These are phyloP conservation scores for Geococcyx californianus DNA, from an alignment of 2,113 vertebrate species.

Conservation along the genomic window DNA sequence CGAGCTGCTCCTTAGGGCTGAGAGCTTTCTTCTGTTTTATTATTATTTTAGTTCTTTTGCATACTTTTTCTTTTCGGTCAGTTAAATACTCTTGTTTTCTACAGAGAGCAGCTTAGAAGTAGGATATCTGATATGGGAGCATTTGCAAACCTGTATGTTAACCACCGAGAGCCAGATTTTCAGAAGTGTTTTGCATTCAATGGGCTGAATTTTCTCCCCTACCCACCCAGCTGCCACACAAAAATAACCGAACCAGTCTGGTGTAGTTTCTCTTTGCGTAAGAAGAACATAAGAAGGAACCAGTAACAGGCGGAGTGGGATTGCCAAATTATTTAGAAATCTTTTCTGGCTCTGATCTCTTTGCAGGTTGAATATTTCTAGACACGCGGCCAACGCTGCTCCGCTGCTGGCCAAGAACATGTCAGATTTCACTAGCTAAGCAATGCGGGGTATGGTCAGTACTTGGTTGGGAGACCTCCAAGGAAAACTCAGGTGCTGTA, in stretches of 20 bases:
- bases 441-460: conserved; percentile 16
- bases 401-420: conserved; percentile 37
- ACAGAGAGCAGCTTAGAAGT: not conserved
- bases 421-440: conserved; percentile 64
- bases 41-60: conserved; percentile 2
- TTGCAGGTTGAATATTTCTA: conserved; percentile 48
- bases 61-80: not conserved
- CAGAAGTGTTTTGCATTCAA: not conserved
- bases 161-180: not conserved
- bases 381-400: not conserved
- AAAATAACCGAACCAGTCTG: not conserved
- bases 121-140: not conserved
- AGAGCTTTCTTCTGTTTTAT: not conserved
- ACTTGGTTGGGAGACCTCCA: conserved; percentile 43
- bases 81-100: not conserved
- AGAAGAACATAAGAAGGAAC: not conserved
- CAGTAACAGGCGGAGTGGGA: not conserved
- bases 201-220: not conserved
- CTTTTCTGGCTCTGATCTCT: conserved; percentile 53
- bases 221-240: not conserved
- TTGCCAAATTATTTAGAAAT: conserved; percentile 60
- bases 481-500: conserved; percentile 65
- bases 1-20: not conserved
- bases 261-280: not conserved
- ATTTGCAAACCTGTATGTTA: not conserved